Percentiles rank a stretch among this genome's conserved stretches.
These are phyloP conservation scores for Origma solitaria DNA, from an alignment of 2,113 vertebrate genomes.

Conservation along the genomic window DNA sequence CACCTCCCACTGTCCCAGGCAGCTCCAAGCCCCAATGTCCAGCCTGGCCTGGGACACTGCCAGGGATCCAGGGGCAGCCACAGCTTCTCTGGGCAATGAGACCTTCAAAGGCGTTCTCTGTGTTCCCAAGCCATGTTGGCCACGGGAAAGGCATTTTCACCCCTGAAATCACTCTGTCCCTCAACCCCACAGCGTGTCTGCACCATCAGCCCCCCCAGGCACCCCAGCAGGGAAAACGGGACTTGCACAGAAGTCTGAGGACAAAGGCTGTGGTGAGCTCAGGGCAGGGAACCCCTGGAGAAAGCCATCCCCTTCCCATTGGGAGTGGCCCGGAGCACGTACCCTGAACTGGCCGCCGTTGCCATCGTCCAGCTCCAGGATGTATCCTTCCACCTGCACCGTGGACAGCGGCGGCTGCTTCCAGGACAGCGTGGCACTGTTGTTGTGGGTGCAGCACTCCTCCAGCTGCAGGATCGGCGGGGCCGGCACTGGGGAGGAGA, in stretches of 20 bases:
- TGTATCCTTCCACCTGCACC: conserved; percentile 92
- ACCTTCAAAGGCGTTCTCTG: not conserved
- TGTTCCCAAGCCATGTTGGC: rapidly evolving
- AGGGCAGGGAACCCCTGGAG: rapidly evolving
- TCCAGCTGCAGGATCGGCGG: conserved; percentile 95
- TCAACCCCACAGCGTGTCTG: not conserved
- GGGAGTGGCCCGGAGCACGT: not conserved
- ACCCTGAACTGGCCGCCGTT: conserved; percentile 95
- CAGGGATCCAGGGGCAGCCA: not conserved
- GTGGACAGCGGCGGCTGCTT: conserved; percentile 94
- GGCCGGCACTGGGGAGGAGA: conserved; percentile 87
- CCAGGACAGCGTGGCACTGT: conserved; percentile 96
- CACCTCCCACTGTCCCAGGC: rapidly evolving
- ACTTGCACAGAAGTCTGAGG: not conserved
- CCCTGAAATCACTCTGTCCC: not conserved
- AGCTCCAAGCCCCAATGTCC: not conserved
- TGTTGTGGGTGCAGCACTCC: conserved; percentile 96
- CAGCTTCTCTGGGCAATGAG: not conserved
- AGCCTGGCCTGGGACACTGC: not conserved
- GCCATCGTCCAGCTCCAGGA: conserved; percentile 95
- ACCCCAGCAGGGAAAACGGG: not conserved
- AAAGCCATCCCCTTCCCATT: no score
- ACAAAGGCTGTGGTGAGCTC: not conserved
- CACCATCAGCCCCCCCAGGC: not conserved
- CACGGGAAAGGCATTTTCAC: not conserved